Percentiles rank a stretch among this genome's conserved stretches.
Conservation (phyloP, 2,888 invertebrate species). For the Sialis fuliginosa region DNA sequence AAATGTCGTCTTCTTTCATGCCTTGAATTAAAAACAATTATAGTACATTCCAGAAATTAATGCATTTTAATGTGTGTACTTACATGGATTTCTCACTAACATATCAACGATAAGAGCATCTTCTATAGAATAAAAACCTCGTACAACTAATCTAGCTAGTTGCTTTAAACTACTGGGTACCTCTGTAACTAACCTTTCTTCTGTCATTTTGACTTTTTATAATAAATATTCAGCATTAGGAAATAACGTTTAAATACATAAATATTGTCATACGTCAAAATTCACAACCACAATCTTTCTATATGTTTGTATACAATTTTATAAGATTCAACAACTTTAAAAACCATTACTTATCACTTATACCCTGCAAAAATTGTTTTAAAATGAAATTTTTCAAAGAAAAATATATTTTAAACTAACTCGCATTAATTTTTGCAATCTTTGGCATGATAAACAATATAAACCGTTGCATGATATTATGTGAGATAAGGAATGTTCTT, state of each 20-base stretch:
- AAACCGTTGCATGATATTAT: too few species aligned
- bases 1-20: conserved; percentile 81
- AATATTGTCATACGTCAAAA: not conserved
- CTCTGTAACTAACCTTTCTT: conserved; percentile 68
- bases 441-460: too few species aligned
- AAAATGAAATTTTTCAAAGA: too few species aligned
- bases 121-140: conserved; percentile 88
- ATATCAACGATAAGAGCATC: conserved; percentile 90
- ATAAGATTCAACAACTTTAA: not conserved
- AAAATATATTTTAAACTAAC: too few species aligned
- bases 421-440: too few species aligned
- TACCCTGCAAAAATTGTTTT: too few species aligned
- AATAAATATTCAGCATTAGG: too few species aligned
- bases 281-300: too few species aligned
- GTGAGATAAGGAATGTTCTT: too few species aligned
- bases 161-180: conserved; percentile 88
- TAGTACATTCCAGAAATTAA: not conserved
- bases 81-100: conserved; percentile 87
- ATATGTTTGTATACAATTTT: not conserved
- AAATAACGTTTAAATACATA: not conserved
- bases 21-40: conserved; percentile 24
- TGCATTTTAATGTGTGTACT: conserved; percentile 17
- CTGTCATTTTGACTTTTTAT: conserved; percentile 31
- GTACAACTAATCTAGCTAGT: conserved; percentile 73
- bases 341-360: too few species aligned